Base-by-base conservation (phyloP, 2,888 invertebrate genomes). In the Tipula unca region DNA sequence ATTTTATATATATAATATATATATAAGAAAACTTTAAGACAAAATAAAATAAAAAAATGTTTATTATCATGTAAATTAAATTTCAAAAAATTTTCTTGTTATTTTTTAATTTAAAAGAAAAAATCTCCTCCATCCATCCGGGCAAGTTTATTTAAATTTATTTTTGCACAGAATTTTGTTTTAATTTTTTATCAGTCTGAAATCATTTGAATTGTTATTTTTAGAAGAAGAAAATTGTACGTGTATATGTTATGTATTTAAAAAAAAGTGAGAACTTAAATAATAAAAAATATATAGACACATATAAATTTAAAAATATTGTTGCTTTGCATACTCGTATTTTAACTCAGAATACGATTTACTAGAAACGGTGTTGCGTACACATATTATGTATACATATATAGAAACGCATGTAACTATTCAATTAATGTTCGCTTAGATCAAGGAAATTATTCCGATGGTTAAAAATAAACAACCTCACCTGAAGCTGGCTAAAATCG, bases 181-280 rank as follows among this genome's bases (percentile, higher is more conserved):
- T 69, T 69, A 25, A 10, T 25, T 69, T 69, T 69, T 69, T 69
- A 69, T 69, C 69, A 69, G 69, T 69, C 69, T 69, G 69, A 69
- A 69, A 69, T 69, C 69, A 69, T 69, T 69, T 69, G 69, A 25
- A 69, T 69, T 69, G 25, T 69, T 69, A 69, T 69, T 69, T 69
- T 69, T 69, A 69, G 69, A 69, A 69, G 69, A 69, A 69, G 69
- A 69, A 69, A 69, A 69, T 10, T 69, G 20, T 69, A 69, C 69
- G 69, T 69, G n/a, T 69, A 32, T 32, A 32, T 54, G 25, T 69
- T 69, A 25, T 25, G 25, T 69, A 25, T 69, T 69, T 69, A 69
- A 69, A 25, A n/a, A 69, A 69, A 69, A 69, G 69, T 69, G 69
- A 69, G 69, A 69, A 69, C 69, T 69, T 69, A 69, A 69, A 69